Evolutionary conservation across 2,113 vertebrate species (phyloP).

Genomic region (Cyanistes caeruleus): DNA sequence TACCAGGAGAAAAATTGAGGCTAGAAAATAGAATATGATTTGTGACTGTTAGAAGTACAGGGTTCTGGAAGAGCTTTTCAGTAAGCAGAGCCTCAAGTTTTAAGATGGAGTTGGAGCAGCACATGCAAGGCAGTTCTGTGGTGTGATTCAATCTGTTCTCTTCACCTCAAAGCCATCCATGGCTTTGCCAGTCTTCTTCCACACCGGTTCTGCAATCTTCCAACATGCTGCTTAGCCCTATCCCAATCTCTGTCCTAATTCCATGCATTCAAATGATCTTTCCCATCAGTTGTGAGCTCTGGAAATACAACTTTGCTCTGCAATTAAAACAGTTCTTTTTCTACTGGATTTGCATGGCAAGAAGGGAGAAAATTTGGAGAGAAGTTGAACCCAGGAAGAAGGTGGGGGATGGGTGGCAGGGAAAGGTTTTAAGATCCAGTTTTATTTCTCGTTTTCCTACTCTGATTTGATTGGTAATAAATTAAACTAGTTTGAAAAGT

Average conservation of each 20-base stretch:
- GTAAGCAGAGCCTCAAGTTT: neutral
- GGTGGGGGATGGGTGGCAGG: neutral
- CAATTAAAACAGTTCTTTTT: neutral
- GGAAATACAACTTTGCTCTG: neutral
- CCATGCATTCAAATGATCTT: neutral
- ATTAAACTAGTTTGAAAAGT: neutral
- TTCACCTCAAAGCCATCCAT: neutral
- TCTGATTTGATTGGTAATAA: neutral
- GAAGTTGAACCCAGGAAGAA: neutral
- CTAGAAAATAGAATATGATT: neutral
- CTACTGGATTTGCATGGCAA: neutral
- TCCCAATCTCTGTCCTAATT: neutral
- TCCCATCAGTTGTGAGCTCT: neutral
- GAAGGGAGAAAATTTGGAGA: neutral
- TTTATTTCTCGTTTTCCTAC: neutral
- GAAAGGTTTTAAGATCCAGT: neutral
- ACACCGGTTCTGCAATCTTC: neutral
- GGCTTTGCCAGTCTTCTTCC: neutral
- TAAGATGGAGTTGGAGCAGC: neutral
- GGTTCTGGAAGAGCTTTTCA: neutral
- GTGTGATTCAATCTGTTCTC: neutral
- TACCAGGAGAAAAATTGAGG: neutral
- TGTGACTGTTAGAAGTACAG: neutral
- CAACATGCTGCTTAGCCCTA: accelerated
- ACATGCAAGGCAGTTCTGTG: neutral